phyloP scores from a whole-genome alignment of 2,888 invertebrate genomes.

The Tipula unca region DNA sequence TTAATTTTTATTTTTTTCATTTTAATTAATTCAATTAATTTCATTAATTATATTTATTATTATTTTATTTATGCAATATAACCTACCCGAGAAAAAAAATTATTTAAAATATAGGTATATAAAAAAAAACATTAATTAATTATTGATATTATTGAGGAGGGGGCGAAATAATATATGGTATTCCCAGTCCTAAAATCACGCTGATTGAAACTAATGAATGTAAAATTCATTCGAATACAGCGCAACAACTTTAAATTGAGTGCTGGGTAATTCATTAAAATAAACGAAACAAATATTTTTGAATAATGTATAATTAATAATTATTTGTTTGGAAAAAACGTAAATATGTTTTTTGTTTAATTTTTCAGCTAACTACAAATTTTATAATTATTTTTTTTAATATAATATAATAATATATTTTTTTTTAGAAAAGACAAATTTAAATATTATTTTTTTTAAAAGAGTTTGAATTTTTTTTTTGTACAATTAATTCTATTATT shows the following conservation, averaged over 20 bases:
- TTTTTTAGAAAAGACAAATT: neutral
- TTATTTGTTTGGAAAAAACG: neutral
- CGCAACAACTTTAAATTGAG: neutral
- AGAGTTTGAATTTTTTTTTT: neutral
- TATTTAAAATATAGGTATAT: neutral
- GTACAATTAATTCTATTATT: constrained; percentile 9
- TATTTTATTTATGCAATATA: constrained; percentile 8
- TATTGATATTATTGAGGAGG: neutral
- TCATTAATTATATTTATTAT: neutral
- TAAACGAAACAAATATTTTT: neutral
- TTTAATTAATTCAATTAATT: constrained; percentile 8
- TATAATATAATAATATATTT: neutral
- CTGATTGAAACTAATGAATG: neutral
- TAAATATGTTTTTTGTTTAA: constrained; percentile 1
- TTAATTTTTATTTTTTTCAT: neutral
- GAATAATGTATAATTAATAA: too few species aligned
- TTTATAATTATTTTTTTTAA: neutral
- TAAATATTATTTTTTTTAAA: neutral
- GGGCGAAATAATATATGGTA: neutral
- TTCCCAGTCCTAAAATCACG: neutral
- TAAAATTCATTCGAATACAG: neutral
- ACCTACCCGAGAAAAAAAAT: neutral
- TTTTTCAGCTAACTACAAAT: constrained; percentile 14
- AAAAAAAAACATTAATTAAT: neutral
- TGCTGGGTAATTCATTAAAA: neutral